Conservation (phyloP, 2,797 vertebrate genomes). For the Neomorphus geoffroyi region DNA sequence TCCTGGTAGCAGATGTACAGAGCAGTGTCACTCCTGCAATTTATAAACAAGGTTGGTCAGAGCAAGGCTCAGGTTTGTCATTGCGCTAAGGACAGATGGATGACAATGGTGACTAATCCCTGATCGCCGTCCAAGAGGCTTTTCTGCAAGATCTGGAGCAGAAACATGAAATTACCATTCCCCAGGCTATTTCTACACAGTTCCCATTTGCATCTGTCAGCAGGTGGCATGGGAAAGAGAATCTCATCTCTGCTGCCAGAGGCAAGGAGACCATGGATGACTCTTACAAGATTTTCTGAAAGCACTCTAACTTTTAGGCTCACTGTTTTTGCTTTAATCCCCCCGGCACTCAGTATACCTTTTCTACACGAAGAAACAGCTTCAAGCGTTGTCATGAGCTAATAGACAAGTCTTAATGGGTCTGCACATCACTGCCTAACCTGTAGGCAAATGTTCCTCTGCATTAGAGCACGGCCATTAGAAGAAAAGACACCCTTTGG, state of each 20-base stretch:
- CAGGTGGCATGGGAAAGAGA: neutral
- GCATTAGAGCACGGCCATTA: neutral
- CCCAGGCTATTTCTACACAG: slow-evolving; percentile 25
- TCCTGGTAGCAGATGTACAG: neutral
- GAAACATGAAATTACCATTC: slow-evolving; percentile 11
- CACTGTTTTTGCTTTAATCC: neutral
- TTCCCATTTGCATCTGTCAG: slow-evolving; percentile 31
- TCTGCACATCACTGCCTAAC: neutral
- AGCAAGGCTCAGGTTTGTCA: neutral
- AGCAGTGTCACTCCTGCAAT: neutral
- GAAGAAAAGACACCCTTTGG: neutral
- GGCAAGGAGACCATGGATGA: neutral
- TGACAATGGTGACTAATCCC: slow-evolving; percentile 26
- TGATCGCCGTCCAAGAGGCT: neutral
- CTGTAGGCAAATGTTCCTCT: neutral
- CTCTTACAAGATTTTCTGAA: neutral
- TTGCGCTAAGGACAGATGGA: neutral
- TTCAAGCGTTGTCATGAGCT: neutral
- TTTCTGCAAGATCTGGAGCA: slow-evolving; percentile 19
- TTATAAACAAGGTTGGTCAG: neutral
- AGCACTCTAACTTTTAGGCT: neutral
- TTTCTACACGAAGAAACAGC: slow-evolving; percentile 5
- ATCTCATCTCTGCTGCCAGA: neutral
- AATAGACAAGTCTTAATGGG: neutral
- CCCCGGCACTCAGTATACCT: neutral